A percentile compares a stretch with the other conserved stretches of the same genome.
Evolutionary conservation across 2,797 vertebrate species (phyloP).

Genomic region (Clarias laeviceps): DNA sequence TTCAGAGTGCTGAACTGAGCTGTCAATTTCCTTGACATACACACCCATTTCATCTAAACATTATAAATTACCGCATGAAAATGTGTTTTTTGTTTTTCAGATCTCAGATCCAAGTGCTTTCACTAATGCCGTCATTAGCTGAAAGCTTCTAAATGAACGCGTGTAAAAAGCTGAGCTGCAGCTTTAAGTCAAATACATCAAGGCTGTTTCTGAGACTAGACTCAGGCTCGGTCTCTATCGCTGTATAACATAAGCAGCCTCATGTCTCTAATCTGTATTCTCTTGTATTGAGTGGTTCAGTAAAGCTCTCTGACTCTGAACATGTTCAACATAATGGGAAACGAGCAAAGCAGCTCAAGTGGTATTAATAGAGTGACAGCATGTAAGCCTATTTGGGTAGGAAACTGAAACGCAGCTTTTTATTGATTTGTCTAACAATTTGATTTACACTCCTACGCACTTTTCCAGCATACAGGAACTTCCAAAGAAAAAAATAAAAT

Average conservation of each 20-base stretch:
- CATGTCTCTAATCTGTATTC: slow-evolving; percentile 36
- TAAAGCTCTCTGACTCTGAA: slow-evolving; percentile 42
- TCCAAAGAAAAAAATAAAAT: neutral
- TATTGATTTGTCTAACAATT: slow-evolving; percentile 9
- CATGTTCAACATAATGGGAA: slow-evolving; percentile 38
- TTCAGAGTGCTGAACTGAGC: slow-evolving; percentile 71
- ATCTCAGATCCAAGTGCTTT: slow-evolving; percentile 1
- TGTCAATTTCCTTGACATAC: slow-evolving; percentile 63
- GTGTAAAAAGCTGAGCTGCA: neutral
- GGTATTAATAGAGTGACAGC: slow-evolving; percentile 35
- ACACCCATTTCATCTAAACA: slow-evolving; percentile 6
- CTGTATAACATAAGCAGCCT: slow-evolving; percentile 16
- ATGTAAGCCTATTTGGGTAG: slow-evolving; percentile 36
- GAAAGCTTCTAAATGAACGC: slow-evolving; percentile 17
- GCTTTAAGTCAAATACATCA: slow-evolving; percentile 5
- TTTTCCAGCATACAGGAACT: neutral
- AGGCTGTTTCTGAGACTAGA: slow-evolving; percentile 14
- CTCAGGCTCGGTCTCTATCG: slow-evolving; percentile 4
- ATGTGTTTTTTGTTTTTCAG: neutral
- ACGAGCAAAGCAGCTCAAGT: slow-evolving; percentile 26
- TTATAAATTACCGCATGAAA: neutral
- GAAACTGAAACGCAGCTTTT: slow-evolving; percentile 25
- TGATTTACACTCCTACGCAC: neutral
- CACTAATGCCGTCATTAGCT: slow-evolving; percentile 17
- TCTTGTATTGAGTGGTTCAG: slow-evolving; percentile 37